Conservation (phyloP, 2,888 invertebrate species). For the Caenorhabditis sp. region DNA sequence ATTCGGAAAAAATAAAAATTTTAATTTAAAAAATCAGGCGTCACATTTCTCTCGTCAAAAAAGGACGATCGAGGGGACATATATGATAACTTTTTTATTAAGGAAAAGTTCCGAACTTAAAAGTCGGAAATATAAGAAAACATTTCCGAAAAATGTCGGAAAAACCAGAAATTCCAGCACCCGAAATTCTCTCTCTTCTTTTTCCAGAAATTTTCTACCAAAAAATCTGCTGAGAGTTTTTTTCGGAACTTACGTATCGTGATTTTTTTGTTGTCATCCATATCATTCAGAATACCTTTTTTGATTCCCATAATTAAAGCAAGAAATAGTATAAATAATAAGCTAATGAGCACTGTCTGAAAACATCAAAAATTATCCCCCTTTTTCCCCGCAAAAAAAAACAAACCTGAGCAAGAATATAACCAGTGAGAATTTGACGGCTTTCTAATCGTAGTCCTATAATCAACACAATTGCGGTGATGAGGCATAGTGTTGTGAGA, state of each 20-base stretch:
- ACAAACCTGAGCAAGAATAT: constrained; percentile 49
- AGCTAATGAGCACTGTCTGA: constrained; percentile 45
- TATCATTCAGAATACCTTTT: constrained; percentile 52
- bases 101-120: too few species aligned
- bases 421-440: constrained; percentile 37
- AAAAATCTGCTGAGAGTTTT: not conserved
- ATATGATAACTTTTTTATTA: too few species aligned
- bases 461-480: constrained; percentile 42
- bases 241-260: constrained; percentile 25
- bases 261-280: constrained; percentile 47
- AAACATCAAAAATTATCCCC: constrained; percentile 8
- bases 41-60: too few species aligned
- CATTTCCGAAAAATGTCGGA: too few species aligned
- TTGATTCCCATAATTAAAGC: constrained; percentile 55
- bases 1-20: not conserved
- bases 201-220: too few species aligned
- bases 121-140: too few species aligned
- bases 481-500: constrained; percentile 37
- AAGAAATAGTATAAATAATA: constrained; percentile 51
- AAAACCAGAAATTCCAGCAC: too few species aligned
- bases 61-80: too few species aligned
- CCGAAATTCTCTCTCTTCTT: too few species aligned
- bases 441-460: constrained; percentile 42
- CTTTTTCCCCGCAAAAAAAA: not conserved
- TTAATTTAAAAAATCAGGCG: too few species aligned